Evolutionary conservation across 2,888 invertebrate species (phyloP).

Genomic region (Leptopilina syphax): DNA sequence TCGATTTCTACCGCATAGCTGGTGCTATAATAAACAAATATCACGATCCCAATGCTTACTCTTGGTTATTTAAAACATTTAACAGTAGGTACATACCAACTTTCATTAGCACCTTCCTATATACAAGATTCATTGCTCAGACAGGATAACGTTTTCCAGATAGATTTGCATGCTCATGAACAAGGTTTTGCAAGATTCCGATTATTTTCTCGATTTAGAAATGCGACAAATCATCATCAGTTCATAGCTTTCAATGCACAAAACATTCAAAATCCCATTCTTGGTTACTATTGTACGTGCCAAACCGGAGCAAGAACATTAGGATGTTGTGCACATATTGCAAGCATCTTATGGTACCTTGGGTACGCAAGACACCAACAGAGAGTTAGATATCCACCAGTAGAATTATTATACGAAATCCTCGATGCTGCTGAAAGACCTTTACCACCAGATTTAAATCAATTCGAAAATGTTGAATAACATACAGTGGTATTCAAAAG

Average conservation of each 20-base stretch:
- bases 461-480: too few relatives aligned
- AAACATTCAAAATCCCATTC: conserved; percentile 22
- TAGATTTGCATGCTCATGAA: conserved; percentile 27
- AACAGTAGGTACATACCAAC: conserved; percentile 44
- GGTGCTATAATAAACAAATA: too few relatives aligned
- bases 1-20: too few relatives aligned
- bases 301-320: conserved; percentile 40
- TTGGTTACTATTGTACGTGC: conserved; percentile 44
- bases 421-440: background rate
- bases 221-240: conserved; percentile 10
- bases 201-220: conserved; percentile 41
- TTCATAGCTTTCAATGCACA: background rate
- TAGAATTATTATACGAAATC: background rate
- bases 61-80: conserved; percentile 46
- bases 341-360: conserved; percentile 35
- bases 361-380: conserved; percentile 38
- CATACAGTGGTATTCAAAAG: too few relatives aligned
- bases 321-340: conserved; percentile 28
- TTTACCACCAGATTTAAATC: background rate
- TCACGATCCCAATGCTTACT: conserved; percentile 4
- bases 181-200: conserved; percentile 42
- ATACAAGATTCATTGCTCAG: conserved; percentile 42
- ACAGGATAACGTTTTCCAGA: background rate
- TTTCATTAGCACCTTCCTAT: conserved; percentile 42
- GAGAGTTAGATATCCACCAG: conserved; percentile 31